Base-by-base conservation (phyloP, 2,797 vertebrate genomes). In the Gastrophryne carolinensis region DNA sequence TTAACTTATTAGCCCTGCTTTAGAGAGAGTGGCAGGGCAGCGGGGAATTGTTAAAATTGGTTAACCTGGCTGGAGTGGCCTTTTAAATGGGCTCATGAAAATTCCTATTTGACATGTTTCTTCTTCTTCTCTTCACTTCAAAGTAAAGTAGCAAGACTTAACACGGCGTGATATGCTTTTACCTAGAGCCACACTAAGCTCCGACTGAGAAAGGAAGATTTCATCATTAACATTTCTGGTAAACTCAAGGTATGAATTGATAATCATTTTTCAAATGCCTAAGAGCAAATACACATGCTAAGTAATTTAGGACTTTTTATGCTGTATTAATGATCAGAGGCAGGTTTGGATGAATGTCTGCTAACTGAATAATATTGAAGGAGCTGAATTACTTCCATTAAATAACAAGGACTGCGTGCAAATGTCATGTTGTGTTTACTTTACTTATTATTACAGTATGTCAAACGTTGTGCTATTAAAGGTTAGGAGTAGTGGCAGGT, bases 361-460 rank as follows among this genome's bases (percentile, higher is more conserved):
- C 13, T 44, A 44, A 44, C 39, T 37, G 39, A 19, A 39, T 26
- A 61, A 61, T 37, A 37, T 12, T 37, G 34, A 61, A 61, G 37
- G 58, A 23, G 10, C 27, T 60, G 35, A 35, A 65, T 19, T 21
- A 15, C 37, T 26, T 19, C 26, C 6, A 30, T 65, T 29, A 50
- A 65, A 50, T 50, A 65, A 49, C 32, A 9, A 49, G 44, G 8
- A 29, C 41, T n/a, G 17, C 15, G n/a, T n/a, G n/a, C n/a, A n/a
- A n/a, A n/a, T n/a, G n/a, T n/a, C n/a, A n/a, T n/a, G 9, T 3
- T 13, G 17, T 49, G 63, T 50, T 65, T 65, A 65, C 37, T 65
- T 4, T 47, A 4, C 35, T 27, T 21, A 27, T 41, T 62, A 27
- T 4, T 37, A 62, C 2, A 1, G 35, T 39, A n/a, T n/a, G n/a